Evolutionary conservation across 2,113 vertebrate genomes (phyloP), one percentile per base, ranked within the genome.

Genomic region (Cariama cristata): DNA sequence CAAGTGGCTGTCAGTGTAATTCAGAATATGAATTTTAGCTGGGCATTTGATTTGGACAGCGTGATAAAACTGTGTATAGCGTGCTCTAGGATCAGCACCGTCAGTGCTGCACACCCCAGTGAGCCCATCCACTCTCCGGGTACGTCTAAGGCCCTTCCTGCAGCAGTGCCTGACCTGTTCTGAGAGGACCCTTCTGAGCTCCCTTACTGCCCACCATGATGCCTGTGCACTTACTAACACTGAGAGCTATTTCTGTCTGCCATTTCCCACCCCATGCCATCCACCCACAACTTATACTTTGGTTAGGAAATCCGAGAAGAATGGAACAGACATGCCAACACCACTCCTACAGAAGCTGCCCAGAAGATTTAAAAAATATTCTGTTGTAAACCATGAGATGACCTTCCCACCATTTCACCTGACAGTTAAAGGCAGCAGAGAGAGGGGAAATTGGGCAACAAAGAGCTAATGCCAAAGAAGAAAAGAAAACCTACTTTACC

Each of bases 161-260:
- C 76, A 86, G 45, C 7, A 42, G 35, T 7, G 32, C 5, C 11
- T 3, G 19, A 32, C 26, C 77, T 52, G 6, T 32, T 84, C 42
- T 8, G 9, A 58, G 38, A 30, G 32, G 33, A 71, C 20, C 23
- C 21, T 74, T 62, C 47, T 56, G 45, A 53, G 8, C 42, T 42
- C 23, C 49, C 21, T 55, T 11, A 26, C 19, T 45, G 52, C 44
- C 21, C 18, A 3, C 13, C 63, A 40, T 0, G 0, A 45, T 8
- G 23, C 14, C 30, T 27, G 7, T 45, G 60, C 27, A 26, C 42
- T 76, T 86, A 53, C 26, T 58, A 4, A 38, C 14, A 6, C 30
- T 8, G 19, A 69, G 56, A 79, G 19, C 19, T 75, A 35, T 45
- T 93, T 76, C 45, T 76, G 18, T 33, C 38, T 88, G 30, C 32